Percentiles rank a stretch among this genome's conserved stretches.
Conservation (phyloP, 2,888 invertebrate genomes). For the Hypomecis atomaria region DNA sequence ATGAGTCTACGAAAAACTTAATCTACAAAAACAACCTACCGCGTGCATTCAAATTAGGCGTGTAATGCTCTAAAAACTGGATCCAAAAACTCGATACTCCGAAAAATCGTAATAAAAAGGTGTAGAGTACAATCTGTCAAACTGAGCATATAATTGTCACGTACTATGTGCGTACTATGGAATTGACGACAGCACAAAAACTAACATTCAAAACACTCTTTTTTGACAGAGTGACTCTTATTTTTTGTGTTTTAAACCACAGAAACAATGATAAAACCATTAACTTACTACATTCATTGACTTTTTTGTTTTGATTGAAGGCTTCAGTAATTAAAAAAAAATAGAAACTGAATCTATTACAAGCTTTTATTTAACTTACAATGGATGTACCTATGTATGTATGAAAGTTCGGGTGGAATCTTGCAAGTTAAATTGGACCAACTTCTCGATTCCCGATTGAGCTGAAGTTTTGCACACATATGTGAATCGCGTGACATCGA, state of each 20-base stretch:
- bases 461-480: no score
- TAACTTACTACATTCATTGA: slow-evolving; percentile 63
- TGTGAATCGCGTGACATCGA: no score
- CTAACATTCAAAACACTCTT: slow-evolving; percentile 20
- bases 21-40: slow-evolving; percentile 65
- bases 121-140: slow-evolving; percentile 65
- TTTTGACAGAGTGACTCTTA: slow-evolving; percentile 22
- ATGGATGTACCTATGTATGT: no score
- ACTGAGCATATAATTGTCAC: slow-evolving; percentile 74
- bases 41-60: slow-evolving; percentile 65
- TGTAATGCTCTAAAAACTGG: slow-evolving; percentile 57
- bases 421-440: no score
- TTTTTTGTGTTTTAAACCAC: slow-evolving; percentile 33
- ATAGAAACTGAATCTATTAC: no score
- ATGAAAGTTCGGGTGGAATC: no score
- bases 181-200: slow-evolving; percentile 57
- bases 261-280: slow-evolving; percentile 48
- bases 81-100: slow-evolving; percentile 8
- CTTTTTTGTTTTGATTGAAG: slow-evolving; percentile 57
- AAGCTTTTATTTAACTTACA: no score
- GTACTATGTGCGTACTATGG: slow-evolving; percentile 70
- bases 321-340: no score
- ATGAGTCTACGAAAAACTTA: slow-evolving; percentile 49
- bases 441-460: no score
- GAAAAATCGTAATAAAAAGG: slow-evolving; percentile 33